Conservation (phyloP, 2,888 invertebrate species). For the Kuschelorhynchus macadamiae region DNA sequence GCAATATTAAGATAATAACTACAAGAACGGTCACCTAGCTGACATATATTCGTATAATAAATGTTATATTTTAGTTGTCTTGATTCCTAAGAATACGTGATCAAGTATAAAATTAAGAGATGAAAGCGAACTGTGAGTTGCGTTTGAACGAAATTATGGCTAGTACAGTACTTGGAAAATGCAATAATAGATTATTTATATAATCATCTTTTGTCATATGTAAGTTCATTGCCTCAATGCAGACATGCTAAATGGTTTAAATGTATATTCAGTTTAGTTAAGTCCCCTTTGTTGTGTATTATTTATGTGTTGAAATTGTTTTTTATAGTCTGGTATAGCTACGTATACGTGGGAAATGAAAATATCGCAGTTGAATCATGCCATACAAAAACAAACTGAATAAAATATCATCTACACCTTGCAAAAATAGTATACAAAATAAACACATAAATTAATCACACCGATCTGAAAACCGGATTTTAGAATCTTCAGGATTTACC, state of each 20-base stretch:
- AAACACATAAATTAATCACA: too few species aligned
- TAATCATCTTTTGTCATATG: constrained; percentile 60
- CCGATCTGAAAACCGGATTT: too few species aligned
- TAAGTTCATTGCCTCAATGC: constrained; percentile 59
- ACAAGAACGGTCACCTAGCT: too few species aligned
- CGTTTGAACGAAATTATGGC: constrained; percentile 27
- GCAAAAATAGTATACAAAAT: too few species aligned
- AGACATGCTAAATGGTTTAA: constrained; percentile 59
- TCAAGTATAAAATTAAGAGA: not conserved
- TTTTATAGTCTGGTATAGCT: constrained; percentile 17
- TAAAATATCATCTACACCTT: too few species aligned
- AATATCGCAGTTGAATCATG: too few species aligned
- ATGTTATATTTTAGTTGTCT: too few species aligned
- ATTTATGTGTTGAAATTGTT: constrained; percentile 29
- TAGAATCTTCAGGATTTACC: too few species aligned
- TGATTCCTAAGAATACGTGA: too few species aligned
- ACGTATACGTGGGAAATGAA: constrained; percentile 4
- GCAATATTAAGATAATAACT: too few species aligned
- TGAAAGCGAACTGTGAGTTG: constrained; percentile 4
- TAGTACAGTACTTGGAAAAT: constrained; percentile 33
- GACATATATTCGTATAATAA: too few species aligned
- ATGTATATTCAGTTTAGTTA: constrained; percentile 46
- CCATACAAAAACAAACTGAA: too few species aligned
- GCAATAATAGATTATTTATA: constrained; percentile 59
- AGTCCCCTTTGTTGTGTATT: constrained; percentile 42